Conservation (phyloP, 2,888 invertebrate species). For the Tetropium fuscum region DNA sequence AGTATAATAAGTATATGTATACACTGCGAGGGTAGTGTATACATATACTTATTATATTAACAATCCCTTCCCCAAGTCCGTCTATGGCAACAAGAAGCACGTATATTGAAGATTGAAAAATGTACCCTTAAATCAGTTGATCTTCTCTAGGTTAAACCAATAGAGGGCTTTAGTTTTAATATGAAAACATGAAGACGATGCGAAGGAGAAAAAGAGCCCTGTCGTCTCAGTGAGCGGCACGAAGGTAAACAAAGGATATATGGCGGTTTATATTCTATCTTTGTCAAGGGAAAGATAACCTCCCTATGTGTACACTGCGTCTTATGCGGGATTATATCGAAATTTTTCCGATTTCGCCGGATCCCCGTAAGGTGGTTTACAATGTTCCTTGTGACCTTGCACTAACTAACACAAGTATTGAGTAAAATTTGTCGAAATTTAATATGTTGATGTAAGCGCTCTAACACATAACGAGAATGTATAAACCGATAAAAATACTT, state of each 20-base stretch:
- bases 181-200: slow-evolving; percentile 19
- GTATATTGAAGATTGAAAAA: slow-evolving; percentile 6
- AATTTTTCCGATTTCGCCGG: slow-evolving; percentile 5
- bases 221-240: slow-evolving; percentile 9
- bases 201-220: slow-evolving; percentile 14
- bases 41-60: not conserved
- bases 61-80: slow-evolving; percentile 1
- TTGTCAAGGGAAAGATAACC: slow-evolving; percentile 12
- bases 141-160: slow-evolving; percentile 8
- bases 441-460: too few relatives aligned
- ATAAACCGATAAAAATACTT: too few relatives aligned
- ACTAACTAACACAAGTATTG: too few relatives aligned
- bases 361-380: not conserved
- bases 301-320: slow-evolving; percentile 5
- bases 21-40: too few relatives aligned
- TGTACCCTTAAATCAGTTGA: not conserved
- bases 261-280: slow-evolving; percentile 12
- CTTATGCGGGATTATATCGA: slow-evolving; percentile 5
- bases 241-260: slow-evolving; percentile 25
- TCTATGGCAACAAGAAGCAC: not conserved
- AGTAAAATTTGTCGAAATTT: too few relatives aligned
- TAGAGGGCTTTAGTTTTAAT: slow-evolving; percentile 21
- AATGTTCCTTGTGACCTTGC: too few relatives aligned
- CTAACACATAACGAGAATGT: too few relatives aligned
- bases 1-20: too few relatives aligned